Percentiles rank a stretch among this genome's conserved stretches.
Conservation (phyloP, 2,797 vertebrate species). For the Aphelocoma californica region DNA sequence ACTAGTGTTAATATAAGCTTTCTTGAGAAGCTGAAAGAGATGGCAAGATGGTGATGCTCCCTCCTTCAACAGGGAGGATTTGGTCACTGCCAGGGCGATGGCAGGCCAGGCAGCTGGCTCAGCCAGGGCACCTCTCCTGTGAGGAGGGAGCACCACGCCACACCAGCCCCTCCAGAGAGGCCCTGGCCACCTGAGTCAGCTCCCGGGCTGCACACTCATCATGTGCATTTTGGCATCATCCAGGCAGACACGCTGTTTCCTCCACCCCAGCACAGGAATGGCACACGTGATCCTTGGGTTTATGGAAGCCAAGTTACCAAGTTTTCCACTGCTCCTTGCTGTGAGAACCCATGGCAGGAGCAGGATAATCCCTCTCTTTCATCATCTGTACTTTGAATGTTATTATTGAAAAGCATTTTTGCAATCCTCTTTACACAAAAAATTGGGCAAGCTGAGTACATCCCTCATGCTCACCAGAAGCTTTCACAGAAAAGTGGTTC, state of each 20-base stretch:
- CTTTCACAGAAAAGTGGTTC: conserved; percentile 19
- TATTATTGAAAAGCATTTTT: conserved; percentile 43
- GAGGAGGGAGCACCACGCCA: fast-evolving
- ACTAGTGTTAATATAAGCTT: background rate
- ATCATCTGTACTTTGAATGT: conserved; percentile 62
- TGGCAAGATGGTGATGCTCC: fast-evolving
- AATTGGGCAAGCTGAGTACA: conserved; percentile 51
- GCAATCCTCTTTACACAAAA: conserved; percentile 66
- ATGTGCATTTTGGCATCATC: background rate
- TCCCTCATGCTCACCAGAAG: background rate
- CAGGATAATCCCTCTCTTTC: conserved; percentile 12
- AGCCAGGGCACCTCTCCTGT: background rate
- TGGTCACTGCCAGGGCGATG: background rate
- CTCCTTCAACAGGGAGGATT: background rate
- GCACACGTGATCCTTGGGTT: background rate
- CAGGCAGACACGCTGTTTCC: fast-evolving
- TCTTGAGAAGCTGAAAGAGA: background rate
- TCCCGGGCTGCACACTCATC: background rate
- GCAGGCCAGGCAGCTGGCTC: background rate
- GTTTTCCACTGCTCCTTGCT: background rate
- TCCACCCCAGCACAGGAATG: background rate
- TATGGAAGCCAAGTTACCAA: background rate
- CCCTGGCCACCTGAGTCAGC: background rate
- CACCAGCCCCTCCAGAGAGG: fast-evolving
- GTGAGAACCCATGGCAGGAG: background rate